phyloP scores from a whole-genome alignment of 1,140 invertebrate species.

The Eriocheir sinensis region DNA sequence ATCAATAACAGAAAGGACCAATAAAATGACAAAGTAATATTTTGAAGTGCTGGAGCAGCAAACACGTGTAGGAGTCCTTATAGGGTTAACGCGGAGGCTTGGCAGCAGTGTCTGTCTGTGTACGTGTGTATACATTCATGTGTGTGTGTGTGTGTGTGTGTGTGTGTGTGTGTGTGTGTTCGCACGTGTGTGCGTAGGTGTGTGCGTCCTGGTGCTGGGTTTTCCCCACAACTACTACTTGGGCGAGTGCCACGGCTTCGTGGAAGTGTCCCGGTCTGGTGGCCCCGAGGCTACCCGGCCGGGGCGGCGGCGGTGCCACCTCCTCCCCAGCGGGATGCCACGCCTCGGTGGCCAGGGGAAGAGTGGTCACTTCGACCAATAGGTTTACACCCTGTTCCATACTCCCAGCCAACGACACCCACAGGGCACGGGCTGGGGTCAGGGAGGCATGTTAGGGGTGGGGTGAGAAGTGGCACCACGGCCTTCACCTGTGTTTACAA shows the following conservation, averaged over 20 bases:
- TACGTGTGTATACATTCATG: background rate
- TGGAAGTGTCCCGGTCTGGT: background rate
- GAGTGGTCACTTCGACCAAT: background rate
- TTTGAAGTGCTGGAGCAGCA: background rate
- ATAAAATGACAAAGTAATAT: background rate
- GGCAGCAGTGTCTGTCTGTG: background rate
- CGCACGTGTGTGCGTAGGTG: background rate
- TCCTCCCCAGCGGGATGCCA: background rate
- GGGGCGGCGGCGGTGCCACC: constrained; percentile 2
- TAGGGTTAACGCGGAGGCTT: constrained; percentile 20
- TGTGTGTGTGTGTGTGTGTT: background rate
- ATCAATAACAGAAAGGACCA: background rate
- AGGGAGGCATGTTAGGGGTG: background rate
- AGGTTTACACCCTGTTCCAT: background rate
- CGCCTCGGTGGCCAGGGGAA: background rate
- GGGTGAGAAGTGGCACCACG: background rate
- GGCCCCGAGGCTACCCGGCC: background rate
- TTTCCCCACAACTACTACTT: constrained; percentile 24
- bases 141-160: constrained; percentile 17
- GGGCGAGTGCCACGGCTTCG: background rate
- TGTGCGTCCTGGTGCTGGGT: background rate
- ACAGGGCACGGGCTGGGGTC: background rate
- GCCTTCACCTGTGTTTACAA: constrained; percentile 1
- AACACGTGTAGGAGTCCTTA: constrained; percentile 21
- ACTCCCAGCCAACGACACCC: background rate